Percentiles rank a stretch among this genome's conserved stretches.
phyloP scores from a whole-genome alignment of 1,140 invertebrate species.

The Aphelinus certus region DNA sequence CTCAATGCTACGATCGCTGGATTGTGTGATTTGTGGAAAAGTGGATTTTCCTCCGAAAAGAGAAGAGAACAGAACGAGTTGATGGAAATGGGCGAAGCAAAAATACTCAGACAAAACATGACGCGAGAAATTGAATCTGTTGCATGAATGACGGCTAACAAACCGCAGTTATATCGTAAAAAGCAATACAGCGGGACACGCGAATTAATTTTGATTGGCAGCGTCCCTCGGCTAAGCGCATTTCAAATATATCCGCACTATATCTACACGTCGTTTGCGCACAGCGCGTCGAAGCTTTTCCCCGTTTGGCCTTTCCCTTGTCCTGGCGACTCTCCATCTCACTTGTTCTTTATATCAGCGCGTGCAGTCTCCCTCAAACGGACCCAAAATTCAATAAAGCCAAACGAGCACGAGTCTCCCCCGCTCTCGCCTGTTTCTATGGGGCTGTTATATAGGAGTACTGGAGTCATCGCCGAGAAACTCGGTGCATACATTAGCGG shows the following conservation, averaged over 20 bases:
- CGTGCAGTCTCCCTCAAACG: slow-evolving; percentile 56
- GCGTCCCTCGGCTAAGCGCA: slow-evolving; percentile 49
- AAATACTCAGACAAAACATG: slow-evolving; percentile 27
- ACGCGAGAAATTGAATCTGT: slow-evolving; percentile 59
- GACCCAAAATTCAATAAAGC: slow-evolving; percentile 66
- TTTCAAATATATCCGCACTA: slow-evolving; percentile 41
- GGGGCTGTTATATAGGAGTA: slow-evolving; percentile 45
- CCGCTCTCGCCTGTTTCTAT: slow-evolving; percentile 45
- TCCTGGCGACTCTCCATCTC: slow-evolving; percentile 35
- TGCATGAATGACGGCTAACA: slow-evolving; percentile 66
- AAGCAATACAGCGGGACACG: slow-evolving; percentile 63
- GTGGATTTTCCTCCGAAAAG: neutral
- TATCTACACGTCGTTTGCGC: slow-evolving; percentile 10
- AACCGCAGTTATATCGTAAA: slow-evolving; percentile 67
- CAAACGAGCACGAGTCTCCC: slow-evolving; percentile 55
- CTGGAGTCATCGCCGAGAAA: slow-evolving; percentile 44
- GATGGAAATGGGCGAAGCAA: neutral
- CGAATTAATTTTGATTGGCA: slow-evolving; percentile 64
- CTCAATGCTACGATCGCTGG: too few species aligned
- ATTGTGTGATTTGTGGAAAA: neutral
- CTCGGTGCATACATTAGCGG: slow-evolving; percentile 57
- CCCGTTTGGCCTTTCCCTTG: slow-evolving; percentile 32
- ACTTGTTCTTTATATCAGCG: slow-evolving; percentile 31
- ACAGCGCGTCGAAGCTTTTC: slow-evolving; percentile 19
- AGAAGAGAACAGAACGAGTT: neutral